Percentiles rank a stretch among this genome's conserved stretches.
These are phyloP conservation scores for Rhinopomastus cyanomelas DNA, from an alignment of 2,113 vertebrate species.

Conservation along the genomic window DNA sequence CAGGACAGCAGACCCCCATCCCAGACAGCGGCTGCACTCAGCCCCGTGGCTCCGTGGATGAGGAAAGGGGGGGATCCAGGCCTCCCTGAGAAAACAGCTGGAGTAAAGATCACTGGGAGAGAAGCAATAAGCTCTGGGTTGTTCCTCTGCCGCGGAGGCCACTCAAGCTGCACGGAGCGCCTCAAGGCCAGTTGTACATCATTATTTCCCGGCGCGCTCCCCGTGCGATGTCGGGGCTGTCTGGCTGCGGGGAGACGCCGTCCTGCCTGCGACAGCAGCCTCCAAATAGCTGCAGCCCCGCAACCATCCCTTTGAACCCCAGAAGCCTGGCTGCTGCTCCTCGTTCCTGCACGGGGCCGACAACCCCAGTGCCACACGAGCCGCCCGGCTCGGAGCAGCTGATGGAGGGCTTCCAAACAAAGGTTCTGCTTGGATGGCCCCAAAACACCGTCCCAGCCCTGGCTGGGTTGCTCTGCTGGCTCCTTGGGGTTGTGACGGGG, in stretches of 20 bases:
- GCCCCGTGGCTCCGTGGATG: neutral
- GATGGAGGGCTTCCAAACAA: neutral
- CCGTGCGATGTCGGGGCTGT: constrained; percentile 14
- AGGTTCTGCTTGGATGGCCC: neutral
- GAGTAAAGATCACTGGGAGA: constrained; percentile 41
- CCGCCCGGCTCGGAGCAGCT: neutral
- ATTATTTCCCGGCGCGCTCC: neutral
- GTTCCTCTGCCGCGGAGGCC: constrained; percentile 55
- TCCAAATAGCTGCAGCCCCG: constrained; percentile 8
- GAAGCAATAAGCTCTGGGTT: constrained; percentile 47
- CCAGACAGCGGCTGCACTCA: neutral
- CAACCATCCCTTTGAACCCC: neutral
- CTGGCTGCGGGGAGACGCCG: constrained; percentile 22
- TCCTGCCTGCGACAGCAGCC: neutral
- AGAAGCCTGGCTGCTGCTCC: neutral
- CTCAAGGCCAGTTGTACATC: constrained; percentile 53
- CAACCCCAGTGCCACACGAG: neutral
- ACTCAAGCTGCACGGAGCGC: constrained; percentile 57
- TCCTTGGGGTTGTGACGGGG: neutral
- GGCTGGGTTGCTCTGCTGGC: rapidly evolving
- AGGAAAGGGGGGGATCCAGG: neutral
- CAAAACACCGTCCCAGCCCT: neutral
- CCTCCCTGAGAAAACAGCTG: constrained; percentile 34
- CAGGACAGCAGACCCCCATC: neutral
- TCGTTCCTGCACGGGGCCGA: constrained; percentile 3